phyloP scores from a whole-genome alignment of 2,797 vertebrate species.

The Pelochelys cantorii region DNA sequence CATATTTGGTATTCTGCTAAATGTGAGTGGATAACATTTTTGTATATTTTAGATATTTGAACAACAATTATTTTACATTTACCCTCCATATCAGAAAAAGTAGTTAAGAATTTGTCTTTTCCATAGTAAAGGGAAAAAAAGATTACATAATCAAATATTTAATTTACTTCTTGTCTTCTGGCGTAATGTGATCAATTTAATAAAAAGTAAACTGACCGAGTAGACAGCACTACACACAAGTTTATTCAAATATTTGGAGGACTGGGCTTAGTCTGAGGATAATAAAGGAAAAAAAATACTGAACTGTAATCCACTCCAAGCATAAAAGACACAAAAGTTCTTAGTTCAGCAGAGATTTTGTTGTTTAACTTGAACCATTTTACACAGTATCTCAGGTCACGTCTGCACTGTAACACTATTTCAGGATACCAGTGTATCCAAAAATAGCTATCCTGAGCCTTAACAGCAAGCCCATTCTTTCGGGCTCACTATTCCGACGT shows the following conservation, averaged over 20 bases:
- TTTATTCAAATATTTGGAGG: not conserved
- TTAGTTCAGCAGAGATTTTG: slow-evolving; percentile 9
- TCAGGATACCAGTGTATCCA: too few relatives aligned
- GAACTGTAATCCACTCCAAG: not conserved
- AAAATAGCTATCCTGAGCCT: too few relatives aligned
- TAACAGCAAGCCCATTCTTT: too few relatives aligned
- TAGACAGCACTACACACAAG: not conserved
- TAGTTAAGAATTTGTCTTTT: not conserved
- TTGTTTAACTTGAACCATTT: not conserved
- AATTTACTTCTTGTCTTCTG: not conserved
- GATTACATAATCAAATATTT: not conserved
- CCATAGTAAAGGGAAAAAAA: not conserved
- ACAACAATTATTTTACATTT: not conserved
- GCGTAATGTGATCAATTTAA: not conserved
- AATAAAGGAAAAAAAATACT: not conserved
- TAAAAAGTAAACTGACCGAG: not conserved
- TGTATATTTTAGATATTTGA: not conserved
- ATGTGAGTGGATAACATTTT: not conserved
- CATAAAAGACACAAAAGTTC: not conserved
- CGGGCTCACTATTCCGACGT: too few relatives aligned
- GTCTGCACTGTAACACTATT: too few relatives aligned
- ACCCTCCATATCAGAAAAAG: fast-evolving
- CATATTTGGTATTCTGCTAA: not conserved
- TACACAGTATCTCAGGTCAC: not conserved
- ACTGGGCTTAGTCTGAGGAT: fast-evolving